A percentile compares a stretch with the other conserved stretches of the same genome.
Conservation (phyloP, 2,888 invertebrate genomes). For the Athalia cordata region DNA sequence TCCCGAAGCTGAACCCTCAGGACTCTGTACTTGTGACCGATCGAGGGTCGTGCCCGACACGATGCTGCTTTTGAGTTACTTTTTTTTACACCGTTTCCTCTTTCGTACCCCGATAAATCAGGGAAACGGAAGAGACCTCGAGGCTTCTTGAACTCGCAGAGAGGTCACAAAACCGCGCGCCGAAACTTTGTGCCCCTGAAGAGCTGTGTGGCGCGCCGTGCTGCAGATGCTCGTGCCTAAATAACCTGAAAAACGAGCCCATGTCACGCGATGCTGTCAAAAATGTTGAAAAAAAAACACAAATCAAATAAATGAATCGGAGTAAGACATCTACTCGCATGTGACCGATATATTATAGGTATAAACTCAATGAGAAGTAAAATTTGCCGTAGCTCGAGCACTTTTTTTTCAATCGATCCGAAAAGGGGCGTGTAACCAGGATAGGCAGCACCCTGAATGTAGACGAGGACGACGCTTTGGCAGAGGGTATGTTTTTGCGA, state of each 20-base stretch:
- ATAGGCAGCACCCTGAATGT: not conserved
- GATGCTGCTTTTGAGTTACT: conserved; percentile 27
- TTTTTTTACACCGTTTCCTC: conserved; percentile 1
- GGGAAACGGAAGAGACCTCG: not conserved
- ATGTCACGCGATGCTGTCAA: too few species aligned
- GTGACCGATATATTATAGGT: too few species aligned
- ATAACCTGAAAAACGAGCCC: too few species aligned
- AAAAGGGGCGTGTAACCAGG: conserved; percentile 3
- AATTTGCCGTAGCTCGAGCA: too few species aligned
- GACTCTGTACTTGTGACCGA: conserved; percentile 14
- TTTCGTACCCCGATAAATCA: conserved; percentile 11
- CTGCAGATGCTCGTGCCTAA: too few species aligned
- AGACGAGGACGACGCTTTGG: conserved; percentile 24
- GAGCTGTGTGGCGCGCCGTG: too few species aligned
- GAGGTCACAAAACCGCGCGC: not conserved
- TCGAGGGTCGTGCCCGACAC: conserved; percentile 30
- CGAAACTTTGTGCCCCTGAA: not conserved
- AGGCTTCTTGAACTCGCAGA: not conserved
- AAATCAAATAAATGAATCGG: too few species aligned
- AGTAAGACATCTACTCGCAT: too few species aligned
- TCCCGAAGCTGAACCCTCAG: not conserved
- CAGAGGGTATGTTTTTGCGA: conserved; percentile 16
- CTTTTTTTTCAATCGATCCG: too few species aligned
- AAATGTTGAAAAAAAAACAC: too few species aligned
- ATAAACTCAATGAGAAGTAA: too few species aligned